Evolutionary conservation across 2,113 vertebrate species (phyloP).

Genomic region (Bolborhynchus lineola): DNA sequence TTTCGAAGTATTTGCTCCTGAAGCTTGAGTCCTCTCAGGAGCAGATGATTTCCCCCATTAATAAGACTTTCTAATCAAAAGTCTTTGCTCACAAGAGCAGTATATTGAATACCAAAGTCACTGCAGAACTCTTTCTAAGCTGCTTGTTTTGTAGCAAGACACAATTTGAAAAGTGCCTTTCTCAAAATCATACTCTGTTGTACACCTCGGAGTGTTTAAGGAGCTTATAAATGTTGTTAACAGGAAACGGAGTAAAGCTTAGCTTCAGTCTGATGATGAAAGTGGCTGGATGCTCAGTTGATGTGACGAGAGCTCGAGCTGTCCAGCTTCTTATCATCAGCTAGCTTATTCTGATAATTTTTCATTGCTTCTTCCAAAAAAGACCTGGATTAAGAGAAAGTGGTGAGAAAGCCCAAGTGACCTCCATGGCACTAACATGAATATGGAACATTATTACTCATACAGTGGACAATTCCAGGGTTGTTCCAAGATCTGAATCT

Average conservation of each 20-base stretch:
- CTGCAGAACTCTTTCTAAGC: neutral
- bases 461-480: neutral
- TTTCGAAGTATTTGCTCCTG: neutral
- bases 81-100: neutral
- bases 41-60: neutral
- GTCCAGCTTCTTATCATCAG: neutral
- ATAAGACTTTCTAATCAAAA: neutral
- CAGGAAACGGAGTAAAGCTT: neutral
- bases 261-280: neutral
- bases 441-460: neutral
- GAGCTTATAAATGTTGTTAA: neutral
- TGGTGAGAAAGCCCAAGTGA: neutral
- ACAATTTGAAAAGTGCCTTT: neutral
- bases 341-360: neutral
- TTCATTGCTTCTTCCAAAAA: neutral
- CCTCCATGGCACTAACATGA: neutral
- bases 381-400: neutral
- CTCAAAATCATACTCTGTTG: neutral
- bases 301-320: neutral
- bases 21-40: neutral
- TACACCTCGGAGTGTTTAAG: neutral
- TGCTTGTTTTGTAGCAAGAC: neutral
- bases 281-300: neutral
- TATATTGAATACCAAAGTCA: neutral
- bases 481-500: neutral